Evolutionary conservation across 1,140 invertebrate species (phyloP), one percentile per base, ranked within the genome.

Genomic region (Bombus consobrinus): DNA sequence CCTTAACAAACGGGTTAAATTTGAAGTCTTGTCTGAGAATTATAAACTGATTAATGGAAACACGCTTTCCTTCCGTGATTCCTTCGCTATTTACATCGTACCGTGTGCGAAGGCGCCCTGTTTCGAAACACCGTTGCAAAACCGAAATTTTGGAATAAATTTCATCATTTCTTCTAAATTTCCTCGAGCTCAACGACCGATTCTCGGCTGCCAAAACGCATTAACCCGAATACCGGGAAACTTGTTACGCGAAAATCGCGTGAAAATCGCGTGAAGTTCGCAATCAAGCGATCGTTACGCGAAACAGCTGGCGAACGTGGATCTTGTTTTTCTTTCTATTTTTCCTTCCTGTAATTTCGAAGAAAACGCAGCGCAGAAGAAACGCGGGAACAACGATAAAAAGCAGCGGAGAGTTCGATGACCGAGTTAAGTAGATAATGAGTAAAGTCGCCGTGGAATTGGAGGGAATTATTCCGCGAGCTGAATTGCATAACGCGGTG

Each of bases 171-270:
- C 15, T 8, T 71, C 62, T 43, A 84, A 79, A 84, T 79, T 84
- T 59, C 6, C 10, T 2, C 75, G 75, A 71, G 69, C 80, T 80
- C 75, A 59, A 79, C 82, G 75, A 79, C 82, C 76, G 74, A n/a
- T 59, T 8, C 73, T n/a, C 12, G 32, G 28, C n/a, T 90, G 90
- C 87, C 91, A 92, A 92, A 82, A 90, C 69, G 59, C 86, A 91
- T 92, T 92, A 92, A 90, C 87, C 89, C 59, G 88, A 87, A 92
- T 92, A 64, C 69, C 47, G 37, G 25, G 53, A 53, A 59, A 47
- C 68, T 72, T 34, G 76, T 47, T 13, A 84, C n/a, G 32, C 22
- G 57, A 47, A 86, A 74, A 81, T 59, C 74, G 68, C 28, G n/a
- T 28, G 34, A 59, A n/a, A 72, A 32, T 62, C 59, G 28, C 57